phyloP scores from a whole-genome alignment of 2,888 invertebrate genomes.

The Watsonalla binaria region DNA sequence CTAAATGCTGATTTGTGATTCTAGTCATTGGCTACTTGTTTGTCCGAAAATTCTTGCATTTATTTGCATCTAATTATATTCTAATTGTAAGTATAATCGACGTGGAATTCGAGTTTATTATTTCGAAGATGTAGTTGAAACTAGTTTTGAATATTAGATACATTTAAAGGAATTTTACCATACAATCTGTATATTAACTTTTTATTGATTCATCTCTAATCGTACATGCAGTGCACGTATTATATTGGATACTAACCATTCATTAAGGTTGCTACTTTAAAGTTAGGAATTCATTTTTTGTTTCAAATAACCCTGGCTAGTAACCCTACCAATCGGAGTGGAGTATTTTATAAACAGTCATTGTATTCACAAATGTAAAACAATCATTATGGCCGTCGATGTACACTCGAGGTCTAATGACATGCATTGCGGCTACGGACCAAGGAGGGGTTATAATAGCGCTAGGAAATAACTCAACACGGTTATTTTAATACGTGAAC shows the following conservation, averaged over 20 bases:
- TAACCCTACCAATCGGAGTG: neutral
- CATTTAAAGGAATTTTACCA: constrained; percentile 3
- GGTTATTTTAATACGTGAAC: neutral
- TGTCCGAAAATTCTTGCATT: neutral
- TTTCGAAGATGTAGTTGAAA: neutral
- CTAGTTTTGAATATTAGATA: neutral
- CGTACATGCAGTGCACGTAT: constrained; percentile 5
- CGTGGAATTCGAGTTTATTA: neutral
- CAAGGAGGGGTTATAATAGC: neutral
- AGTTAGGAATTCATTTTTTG: neutral
- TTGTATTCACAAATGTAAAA: neutral
- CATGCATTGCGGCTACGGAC: neutral
- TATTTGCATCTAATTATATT: neutral
- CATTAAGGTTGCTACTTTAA: neutral
- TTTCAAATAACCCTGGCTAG: neutral
- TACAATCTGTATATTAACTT: constrained; percentile 6
- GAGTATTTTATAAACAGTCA: neutral
- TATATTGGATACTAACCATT: constrained; percentile 3
- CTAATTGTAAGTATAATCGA: neutral
- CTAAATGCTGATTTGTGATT: too few species aligned
- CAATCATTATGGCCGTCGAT: neutral
- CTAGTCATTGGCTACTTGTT: too few species aligned
- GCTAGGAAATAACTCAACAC: neutral
- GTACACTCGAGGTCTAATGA: neutral
- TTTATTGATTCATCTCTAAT: constrained; percentile 4